These are phyloP conservation scores for Piaya cayana DNA, from an alignment of 2,113 vertebrate genomes.

Conservation along the genomic window DNA sequence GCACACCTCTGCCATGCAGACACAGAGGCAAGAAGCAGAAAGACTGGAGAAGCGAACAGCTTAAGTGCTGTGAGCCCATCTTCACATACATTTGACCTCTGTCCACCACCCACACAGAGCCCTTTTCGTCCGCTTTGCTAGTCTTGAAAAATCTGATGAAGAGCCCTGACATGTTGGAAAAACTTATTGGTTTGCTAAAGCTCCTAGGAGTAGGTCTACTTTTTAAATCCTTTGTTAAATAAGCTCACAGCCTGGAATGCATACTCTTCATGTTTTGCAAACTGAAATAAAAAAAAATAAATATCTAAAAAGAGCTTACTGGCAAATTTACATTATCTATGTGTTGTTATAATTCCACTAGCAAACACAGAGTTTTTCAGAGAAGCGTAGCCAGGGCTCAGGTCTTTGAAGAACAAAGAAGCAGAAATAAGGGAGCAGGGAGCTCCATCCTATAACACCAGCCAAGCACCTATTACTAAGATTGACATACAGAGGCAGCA, in stretches of 20 bases:
- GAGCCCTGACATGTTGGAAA: background rate
- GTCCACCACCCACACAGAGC: background rate
- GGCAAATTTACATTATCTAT: background rate
- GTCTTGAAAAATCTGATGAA: background rate
- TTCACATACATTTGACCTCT: background rate
- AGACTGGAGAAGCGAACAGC: background rate
- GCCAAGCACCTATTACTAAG: background rate
- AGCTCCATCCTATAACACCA: background rate
- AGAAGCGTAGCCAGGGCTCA: background rate
- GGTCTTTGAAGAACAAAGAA: background rate
- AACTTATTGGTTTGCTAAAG: background rate
- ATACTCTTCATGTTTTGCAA: background rate
- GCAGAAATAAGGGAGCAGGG: background rate
- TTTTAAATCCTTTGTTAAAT: background rate
- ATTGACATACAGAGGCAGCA: background rate
- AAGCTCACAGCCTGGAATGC: background rate
- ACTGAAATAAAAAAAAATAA: background rate
- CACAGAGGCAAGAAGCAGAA: background rate
- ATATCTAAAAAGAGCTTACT: background rate
- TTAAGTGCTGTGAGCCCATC: background rate
- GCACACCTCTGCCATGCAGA: accelerated
- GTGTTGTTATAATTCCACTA: background rate
- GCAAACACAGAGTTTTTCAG: background rate
- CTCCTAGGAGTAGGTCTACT: background rate
- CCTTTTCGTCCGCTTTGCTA: background rate